Evolutionary conservation across 1,140 invertebrate genomes (phyloP), one percentile per base, ranked within the genome.

Genomic region (Drosophila bocqueti): DNA sequence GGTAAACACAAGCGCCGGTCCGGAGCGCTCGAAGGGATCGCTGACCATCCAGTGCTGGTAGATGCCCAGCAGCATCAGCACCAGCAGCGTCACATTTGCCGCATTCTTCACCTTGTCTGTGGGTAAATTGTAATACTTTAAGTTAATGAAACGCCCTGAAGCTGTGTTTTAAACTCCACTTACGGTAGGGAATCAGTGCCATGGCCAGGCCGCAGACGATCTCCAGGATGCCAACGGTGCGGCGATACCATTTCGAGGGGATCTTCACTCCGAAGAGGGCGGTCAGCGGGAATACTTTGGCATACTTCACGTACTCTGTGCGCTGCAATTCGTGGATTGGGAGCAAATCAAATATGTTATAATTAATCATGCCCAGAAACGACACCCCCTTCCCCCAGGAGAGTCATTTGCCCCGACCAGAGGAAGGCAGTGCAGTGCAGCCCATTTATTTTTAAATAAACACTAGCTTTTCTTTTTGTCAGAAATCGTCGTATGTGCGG

Each of bases 251-350:
- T 95, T 99, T 98, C 69, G 98, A 97, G 72, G 97, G 97, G 65
- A 98, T 94, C 94, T 98, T 98, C 81, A 98, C 96, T 83, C 97
- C 96, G 68, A 98, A 93, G 26, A 95, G 94, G 76, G 96, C 95
- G 4, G 96, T 95, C 8, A 99, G 93, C 42, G 98, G 98, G 93
- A 99, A 99, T 16, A 99, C 98, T 95, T 99, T 99, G 10, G 98
- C 96, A 94, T 98, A 99, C 93, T 98, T 97, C 2, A 99, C 98
- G 93, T 98, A 99, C 93, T 98, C 98, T 94, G 98, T 98, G 93
- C 98, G 95, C 98, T 99, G 94, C 66, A 96, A 96, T 79, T 94
- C 92, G 92, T 86, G 91, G 79, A 96, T 79, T 94, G 93, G 92
- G 90, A 91, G 79, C 49, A 72, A 60, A 71, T 87, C 18, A 26